Conservation (phyloP, 2,888 invertebrate genomes). For the Seira ritae region DNA sequence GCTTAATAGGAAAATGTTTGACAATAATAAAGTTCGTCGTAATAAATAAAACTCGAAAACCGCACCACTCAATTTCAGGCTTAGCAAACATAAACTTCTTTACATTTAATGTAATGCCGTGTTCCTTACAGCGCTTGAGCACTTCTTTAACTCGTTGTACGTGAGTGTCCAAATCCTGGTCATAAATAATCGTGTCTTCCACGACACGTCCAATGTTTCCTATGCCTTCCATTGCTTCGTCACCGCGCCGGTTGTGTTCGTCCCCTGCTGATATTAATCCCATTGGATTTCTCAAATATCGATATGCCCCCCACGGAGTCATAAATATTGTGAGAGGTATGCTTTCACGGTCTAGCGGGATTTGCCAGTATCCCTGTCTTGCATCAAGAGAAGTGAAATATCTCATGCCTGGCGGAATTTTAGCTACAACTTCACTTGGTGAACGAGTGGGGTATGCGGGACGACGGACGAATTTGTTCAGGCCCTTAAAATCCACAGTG, state of each 20-base stretch:
- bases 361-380: conserved; percentile 42
- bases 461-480: conserved; percentile 10
- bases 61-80: conserved; percentile 33
- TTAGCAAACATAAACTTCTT: conserved; percentile 37
- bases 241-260: conserved; percentile 33
- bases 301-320: conserved; percentile 28
- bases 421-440: conserved; percentile 18
- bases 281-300: conserved; percentile 29
- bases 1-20: too few species aligned
- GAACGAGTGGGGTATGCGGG: not conserved
- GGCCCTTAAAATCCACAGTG: not conserved
- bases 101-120: conserved; percentile 22
- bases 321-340: conserved; percentile 27
- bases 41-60: conserved; percentile 13
- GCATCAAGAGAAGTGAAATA: conserved; percentile 34
- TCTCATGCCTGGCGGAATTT: conserved; percentile 20
- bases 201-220: not conserved
- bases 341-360: conserved; percentile 18
- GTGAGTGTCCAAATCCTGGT: not conserved
- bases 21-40: too few species aligned
- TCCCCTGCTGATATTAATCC: conserved; percentile 33
- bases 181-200: conserved; percentile 24
- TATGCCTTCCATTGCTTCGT: conserved; percentile 21
- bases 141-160: not conserved
- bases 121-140: conserved; percentile 2